A percentile compares a stretch with the other conserved stretches of the same genome.
Conservation (phyloP, 2,888 invertebrate species). For the Sclerodermus sp. region DNA sequence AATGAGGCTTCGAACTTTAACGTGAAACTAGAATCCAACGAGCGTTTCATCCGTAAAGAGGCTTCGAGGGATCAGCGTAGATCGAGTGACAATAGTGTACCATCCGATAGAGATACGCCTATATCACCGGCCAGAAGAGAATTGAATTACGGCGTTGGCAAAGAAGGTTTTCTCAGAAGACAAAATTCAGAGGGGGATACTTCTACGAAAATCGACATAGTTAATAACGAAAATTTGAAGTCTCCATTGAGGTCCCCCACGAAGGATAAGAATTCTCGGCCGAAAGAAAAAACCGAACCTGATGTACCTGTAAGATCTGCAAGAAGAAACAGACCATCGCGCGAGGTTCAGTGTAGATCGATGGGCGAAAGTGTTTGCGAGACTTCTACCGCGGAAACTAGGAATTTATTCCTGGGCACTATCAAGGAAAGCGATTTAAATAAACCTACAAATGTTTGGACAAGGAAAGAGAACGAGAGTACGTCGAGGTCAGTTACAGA, state of each 20-base stretch:
- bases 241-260: slow-evolving; percentile 17
- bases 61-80: slow-evolving; percentile 41
- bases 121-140: slow-evolving; percentile 34
- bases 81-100: slow-evolving; percentile 35
- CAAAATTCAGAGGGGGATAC: slow-evolving; percentile 54
- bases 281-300: slow-evolving; percentile 47
- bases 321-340: slow-evolving; percentile 48
- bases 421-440: slow-evolving; percentile 52
- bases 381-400: slow-evolving; percentile 33
- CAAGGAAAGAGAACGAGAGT: slow-evolving; percentile 35
- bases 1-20: slow-evolving; percentile 48
- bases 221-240: slow-evolving; percentile 29
- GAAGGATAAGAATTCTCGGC: slow-evolving; percentile 31
- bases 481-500: slow-evolving; percentile 46
- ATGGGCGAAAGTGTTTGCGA: slow-evolving; percentile 54
- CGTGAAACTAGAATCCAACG: slow-evolving; percentile 43
- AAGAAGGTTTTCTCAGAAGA: slow-evolving; percentile 43
- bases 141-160: slow-evolving; percentile 32
- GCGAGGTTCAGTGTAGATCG: slow-evolving; percentile 54
- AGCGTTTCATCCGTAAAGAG: slow-evolving; percentile 36
- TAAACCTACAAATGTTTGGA: slow-evolving; percentile 39
- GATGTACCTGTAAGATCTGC: slow-evolving; percentile 54
- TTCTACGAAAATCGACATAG: slow-evolving; percentile 29
- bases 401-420: slow-evolving; percentile 50
- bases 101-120: slow-evolving; percentile 36